These are phyloP conservation scores for Microcebus tavaratra DNA, from an alignment of 2,113 vertebrate species.

Conservation along the genomic window DNA sequence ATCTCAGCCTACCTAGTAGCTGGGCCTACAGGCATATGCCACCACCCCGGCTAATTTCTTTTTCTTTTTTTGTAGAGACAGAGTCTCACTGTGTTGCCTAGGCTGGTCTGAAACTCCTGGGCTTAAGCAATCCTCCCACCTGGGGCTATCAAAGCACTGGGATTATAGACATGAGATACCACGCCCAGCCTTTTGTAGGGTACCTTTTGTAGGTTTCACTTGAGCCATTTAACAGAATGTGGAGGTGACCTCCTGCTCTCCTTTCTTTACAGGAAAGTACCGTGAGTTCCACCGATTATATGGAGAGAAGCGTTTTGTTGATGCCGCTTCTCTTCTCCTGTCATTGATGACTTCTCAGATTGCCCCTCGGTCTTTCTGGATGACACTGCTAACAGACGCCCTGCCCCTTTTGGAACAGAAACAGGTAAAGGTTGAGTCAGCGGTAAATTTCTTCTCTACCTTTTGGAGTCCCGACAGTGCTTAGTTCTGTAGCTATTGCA, in stretches of 20 bases:
- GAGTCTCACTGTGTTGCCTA: too few species aligned
- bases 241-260: neutral
- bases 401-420: slow-evolving; percentile 97
- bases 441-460: neutral
- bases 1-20: too few species aligned
- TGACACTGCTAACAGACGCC: slow-evolving; percentile 95
- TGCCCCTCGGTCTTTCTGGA: slow-evolving; percentile 96
- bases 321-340: slow-evolving; percentile 92
- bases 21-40: too few species aligned
- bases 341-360: slow-evolving; percentile 97
- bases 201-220: neutral
- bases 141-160: neutral
- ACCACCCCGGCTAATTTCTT: too few species aligned
- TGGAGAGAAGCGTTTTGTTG: slow-evolving; percentile 89
- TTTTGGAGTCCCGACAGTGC: neutral
- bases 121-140: neutral
- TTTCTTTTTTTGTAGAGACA: too few species aligned
- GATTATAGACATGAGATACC: neutral
- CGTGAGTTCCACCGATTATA: slow-evolving; percentile 97
- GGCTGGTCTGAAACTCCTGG: neutral
- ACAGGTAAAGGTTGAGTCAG: slow-evolving; percentile 84
- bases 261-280: slow-evolving; percentile 91
- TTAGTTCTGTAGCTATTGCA: neutral
- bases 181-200: neutral
- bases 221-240: neutral